phyloP scores from a whole-genome alignment of 92 coral and sea anemone species.

The Meandrina meandrites region DNA sequence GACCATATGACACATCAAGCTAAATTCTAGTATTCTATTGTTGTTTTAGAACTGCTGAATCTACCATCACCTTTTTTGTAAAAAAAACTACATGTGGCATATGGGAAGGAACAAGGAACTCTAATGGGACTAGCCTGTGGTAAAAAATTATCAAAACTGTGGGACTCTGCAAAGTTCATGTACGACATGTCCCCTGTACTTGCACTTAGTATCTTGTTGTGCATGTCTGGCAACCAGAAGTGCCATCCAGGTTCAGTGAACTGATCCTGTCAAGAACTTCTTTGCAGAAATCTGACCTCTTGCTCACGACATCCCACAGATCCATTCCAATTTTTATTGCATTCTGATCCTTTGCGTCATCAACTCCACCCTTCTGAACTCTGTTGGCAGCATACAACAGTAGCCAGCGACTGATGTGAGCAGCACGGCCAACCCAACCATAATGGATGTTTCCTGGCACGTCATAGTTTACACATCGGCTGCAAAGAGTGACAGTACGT shows the following conservation, averaged over 20 bases:
- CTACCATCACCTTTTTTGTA: no score
- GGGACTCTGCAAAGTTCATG: no score
- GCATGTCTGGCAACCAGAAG: slow-evolving; percentile 6
- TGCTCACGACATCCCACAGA: slow-evolving; percentile 16
- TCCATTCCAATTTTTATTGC: neutral
- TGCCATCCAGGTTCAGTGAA: slow-evolving; percentile 33
- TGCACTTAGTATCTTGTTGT: neutral
- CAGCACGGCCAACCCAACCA: slow-evolving; percentile 57
- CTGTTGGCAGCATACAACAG: slow-evolving; percentile 43
- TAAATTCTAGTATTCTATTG: no score
- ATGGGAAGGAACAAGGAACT: no score
- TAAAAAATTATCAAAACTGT: no score
- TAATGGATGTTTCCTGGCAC: slow-evolving; percentile 52
- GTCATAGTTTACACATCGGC: slow-evolving; percentile 41
- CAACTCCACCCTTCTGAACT: slow-evolving; percentile 58
- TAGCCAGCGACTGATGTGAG: slow-evolving; percentile 40
- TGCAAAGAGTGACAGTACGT: slow-evolving; percentile 45
- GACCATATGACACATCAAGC: no score
- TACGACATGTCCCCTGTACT: no score
- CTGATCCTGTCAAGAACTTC: neutral
- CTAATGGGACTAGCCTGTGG: no score
- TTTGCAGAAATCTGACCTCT: slow-evolving; percentile 10
- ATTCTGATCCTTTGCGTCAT: slow-evolving; percentile 42
- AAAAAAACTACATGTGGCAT: no score
- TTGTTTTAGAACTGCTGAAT: no score